Base-by-base conservation (phyloP, 2,113 vertebrate genomes). In the Herpailurus yagouaroundi region DNA sequence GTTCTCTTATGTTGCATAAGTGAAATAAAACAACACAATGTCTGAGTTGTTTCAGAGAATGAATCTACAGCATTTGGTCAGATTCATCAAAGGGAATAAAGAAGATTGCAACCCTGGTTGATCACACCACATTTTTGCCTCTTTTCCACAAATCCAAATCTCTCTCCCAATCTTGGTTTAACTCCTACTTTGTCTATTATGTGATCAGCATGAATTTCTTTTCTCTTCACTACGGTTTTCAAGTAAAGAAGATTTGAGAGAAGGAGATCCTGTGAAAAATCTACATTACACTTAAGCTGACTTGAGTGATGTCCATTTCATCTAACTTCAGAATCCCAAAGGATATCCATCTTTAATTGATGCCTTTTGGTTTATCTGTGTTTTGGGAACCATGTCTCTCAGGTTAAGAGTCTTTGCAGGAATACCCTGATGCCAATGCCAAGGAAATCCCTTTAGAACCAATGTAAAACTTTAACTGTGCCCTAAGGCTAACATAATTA, bases 401-500 rank as follows among this genome's bases (percentile, higher is more conserved):
- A 57, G 4, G 4, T 68, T 38, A n/a, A 57, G 11, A 84, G 52
- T 73, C 52, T 93, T 81, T 94, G 33, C 8, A 85, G 82, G 90
- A 68, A 89, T 41, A 91, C 5, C 7, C 52, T 55, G 33, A 81
- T 66, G 41, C 1, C 23, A 82, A 73, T 68, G 41, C 64, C 64
- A 94, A 95, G 19, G 33, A 94, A 97, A 45, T 97, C 91, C 93
- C 93, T 91, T 94, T 73, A 89, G 95, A 93, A 89, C 87, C n/a
- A 55, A 63, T 66, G 33, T 74, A 91, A 91, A 89, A 84, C 18
- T 33, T 84, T 57, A 89, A 64, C 73, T 89, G 91, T 84, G 48
- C 23, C 23, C 36, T n/a, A 4, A 94, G 38, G 45, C 19, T 77
- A 79, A 71, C 14, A 16, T 71, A 95, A 97, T 97, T 93, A 95